Percentiles rank a stretch among this genome's conserved stretches.
Conservation (phyloP, 2,113 vertebrate species). For the Steatornis caripensis region DNA sequence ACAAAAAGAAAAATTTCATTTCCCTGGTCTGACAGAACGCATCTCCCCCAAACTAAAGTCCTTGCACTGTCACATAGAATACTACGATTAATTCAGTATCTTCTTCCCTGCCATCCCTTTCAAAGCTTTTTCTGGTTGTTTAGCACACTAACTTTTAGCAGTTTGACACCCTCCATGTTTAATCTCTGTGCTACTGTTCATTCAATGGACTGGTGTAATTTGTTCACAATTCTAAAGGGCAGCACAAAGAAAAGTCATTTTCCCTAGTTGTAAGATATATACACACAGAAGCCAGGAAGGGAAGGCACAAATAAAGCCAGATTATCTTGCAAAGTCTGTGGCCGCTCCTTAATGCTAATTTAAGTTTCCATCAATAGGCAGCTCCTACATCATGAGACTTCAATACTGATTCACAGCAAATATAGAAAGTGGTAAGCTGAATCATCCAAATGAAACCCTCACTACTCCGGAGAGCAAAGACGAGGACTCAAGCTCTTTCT, state of each 20-base stretch:
- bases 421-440: not conserved
- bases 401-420: constrained; percentile 11
- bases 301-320: constrained; percentile 53
- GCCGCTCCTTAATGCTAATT: constrained; percentile 56
- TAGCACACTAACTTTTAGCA: not conserved
- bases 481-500: not conserved
- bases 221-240: constrained; percentile 48
- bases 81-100: not conserved
- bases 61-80: not conserved
- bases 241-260: constrained; percentile 50
- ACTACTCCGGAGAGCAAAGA: not conserved
- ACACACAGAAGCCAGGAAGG: constrained; percentile 15
- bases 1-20: not conserved
- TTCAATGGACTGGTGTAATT: constrained; percentile 15
- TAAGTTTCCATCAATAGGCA: constrained; percentile 50
- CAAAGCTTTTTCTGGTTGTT: constrained; percentile 27
- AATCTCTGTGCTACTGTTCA: constrained; percentile 45
- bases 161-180: constrained; percentile 38
- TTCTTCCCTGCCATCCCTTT: not conserved
- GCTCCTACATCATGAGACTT: constrained; percentile 28
- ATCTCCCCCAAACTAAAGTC: not conserved
- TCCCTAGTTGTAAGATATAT: constrained; percentile 56
- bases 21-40: not conserved
- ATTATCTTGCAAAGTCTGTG: constrained; percentile 52
- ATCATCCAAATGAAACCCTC: not conserved